Conservation (phyloP, 2,888 invertebrate species). For the Leistus spinibarbis region DNA sequence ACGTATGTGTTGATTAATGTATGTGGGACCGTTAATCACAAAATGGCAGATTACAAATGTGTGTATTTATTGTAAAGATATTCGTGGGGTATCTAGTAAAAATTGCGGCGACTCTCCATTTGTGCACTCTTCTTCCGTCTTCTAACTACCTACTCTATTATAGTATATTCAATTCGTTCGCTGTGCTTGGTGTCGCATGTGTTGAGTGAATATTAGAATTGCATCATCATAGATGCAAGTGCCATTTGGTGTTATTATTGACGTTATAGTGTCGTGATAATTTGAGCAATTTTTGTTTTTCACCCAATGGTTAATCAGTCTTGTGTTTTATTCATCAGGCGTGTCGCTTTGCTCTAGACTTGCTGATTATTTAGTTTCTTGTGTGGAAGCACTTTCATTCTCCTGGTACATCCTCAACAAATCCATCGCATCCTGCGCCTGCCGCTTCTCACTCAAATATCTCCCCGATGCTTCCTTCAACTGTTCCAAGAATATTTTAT, state of each 20-base stretch:
- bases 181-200: not conserved
- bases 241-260: constrained; percentile 33
- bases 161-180: not conserved
- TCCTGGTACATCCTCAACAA: constrained; percentile 74
- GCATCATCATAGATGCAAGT: not conserved
- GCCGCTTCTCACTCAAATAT: constrained; percentile 80
- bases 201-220: not conserved
- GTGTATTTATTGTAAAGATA: constrained; percentile 5
- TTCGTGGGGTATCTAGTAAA: constrained; percentile 27
- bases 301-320: constrained; percentile 30
- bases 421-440: constrained; percentile 87
- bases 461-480: constrained; percentile 84
- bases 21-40: constrained; percentile 31
- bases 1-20: not conserved
- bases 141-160: constrained; percentile 1
- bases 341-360: constrained; percentile 4
- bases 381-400: constrained; percentile 44
- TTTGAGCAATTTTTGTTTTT: constrained; percentile 28
- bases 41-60: constrained; percentile 38
- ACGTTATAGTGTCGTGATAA: constrained; percentile 21
- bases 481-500: constrained; percentile 77
- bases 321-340: constrained; percentile 18
- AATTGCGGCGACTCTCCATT: not conserved
- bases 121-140: not conserved
- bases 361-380: constrained; percentile 6